Evolutionary conservation across 2,113 vertebrate genomes (phyloP), one percentile per base, ranked within the genome.

Genomic region (Archocentrus centrarchus): DNA sequence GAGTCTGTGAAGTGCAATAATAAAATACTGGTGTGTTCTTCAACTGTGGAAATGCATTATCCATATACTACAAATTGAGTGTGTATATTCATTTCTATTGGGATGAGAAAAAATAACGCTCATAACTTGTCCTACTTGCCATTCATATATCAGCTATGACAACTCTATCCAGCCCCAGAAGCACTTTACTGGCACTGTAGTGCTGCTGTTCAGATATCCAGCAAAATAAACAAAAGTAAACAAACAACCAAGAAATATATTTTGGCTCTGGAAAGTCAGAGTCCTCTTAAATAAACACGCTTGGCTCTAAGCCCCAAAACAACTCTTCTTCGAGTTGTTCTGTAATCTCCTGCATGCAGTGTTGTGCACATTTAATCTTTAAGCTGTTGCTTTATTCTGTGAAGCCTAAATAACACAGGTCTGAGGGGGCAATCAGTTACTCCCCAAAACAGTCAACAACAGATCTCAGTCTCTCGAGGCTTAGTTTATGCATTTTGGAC

Each of bases 261-360:
- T 84, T 84, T 60, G 60, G 20, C 79, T 86, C 76, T 37, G 59
- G 57, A 87, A 89, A 77, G 44, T 64, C 57, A 30, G 76, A 39
- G 73, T 83, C 73, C 35, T 80, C 66, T 84, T 87, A 77, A 87
- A 84, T 89, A 90, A 90, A 91, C 86, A 86, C 37, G 30, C 78
- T 50, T 86, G 22, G 39, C 86, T 87, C 80, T 77, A 66, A 87
- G 79, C 79, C 68, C 79, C 80, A 59, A 70, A 89, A 80, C 86
- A 90, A 63, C 75, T 85, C 59, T 60, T 77, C 47, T 82, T 58
- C 8, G 75, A 88, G 63, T 77, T 20, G 60, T 59, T 87, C 61
- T 81, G 83, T 89, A 88, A 93, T 87, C 86, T 90, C 64, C 57
- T 53, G 47, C 75, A 81, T 85, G 84, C 84, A 89, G 85, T 73